These are phyloP conservation scores for Apamea sordens DNA, from an alignment of 2,888 invertebrate genomes.

Conservation along the genomic window DNA sequence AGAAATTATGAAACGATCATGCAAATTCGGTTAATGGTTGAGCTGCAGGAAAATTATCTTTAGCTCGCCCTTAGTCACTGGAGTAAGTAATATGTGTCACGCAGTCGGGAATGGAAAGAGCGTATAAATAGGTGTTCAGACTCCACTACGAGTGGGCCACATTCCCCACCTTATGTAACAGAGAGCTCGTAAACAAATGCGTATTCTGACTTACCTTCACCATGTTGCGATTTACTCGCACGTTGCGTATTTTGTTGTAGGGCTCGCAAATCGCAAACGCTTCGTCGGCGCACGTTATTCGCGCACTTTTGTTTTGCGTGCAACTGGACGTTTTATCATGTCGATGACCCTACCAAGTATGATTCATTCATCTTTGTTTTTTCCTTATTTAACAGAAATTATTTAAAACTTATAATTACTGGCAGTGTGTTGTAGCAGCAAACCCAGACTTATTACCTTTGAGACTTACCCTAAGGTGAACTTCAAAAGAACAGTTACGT, in stretches of 20 bases:
- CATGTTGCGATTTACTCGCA: conserved; percentile 69
- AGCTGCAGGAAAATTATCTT: conserved; percentile 77
- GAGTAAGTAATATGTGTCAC: conserved; percentile 84
- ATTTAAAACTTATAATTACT: conserved; percentile 5
- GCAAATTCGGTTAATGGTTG: conserved; percentile 65
- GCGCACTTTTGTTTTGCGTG: conserved; percentile 34
- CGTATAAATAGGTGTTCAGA: conserved; percentile 84
- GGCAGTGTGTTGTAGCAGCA: neutral
- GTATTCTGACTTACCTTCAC: conserved; percentile 70
- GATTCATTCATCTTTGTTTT: conserved; percentile 50
- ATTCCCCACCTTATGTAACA: conserved; percentile 83
- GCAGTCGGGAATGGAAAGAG: conserved; percentile 84
- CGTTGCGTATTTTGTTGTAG: conserved; percentile 68
- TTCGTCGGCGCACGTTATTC: conserved; percentile 28
- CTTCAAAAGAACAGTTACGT: conserved; percentile 19
- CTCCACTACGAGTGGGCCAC: conserved; percentile 78
- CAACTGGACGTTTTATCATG: conserved; percentile 37
- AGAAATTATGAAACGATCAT: conserved; percentile 58
- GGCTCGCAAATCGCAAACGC: conserved; percentile 64
- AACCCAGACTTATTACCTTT: conserved; percentile 3
- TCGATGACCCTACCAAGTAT: conserved; percentile 56
- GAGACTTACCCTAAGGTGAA: neutral
- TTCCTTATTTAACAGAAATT: conserved; percentile 49
- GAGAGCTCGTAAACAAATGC: conserved; percentile 85
- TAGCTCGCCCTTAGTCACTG: conserved; percentile 82